Evolutionary conservation across 2,888 invertebrate genomes (phyloP).

Genomic region (Sesamia inferens): DNA sequence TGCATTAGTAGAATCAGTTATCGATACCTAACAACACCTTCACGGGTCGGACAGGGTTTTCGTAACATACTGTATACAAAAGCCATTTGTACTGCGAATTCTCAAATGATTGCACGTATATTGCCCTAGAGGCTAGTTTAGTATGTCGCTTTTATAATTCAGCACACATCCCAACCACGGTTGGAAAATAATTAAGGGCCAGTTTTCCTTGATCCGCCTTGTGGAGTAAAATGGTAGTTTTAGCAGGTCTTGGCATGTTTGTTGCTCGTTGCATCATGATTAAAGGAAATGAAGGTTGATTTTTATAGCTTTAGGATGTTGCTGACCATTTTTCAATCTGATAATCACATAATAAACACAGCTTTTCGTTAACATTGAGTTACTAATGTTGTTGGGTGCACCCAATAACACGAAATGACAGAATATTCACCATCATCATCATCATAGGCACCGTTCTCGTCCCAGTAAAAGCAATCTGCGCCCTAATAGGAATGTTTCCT

Average conservation of each 20-base stretch:
- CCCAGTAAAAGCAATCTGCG: no score
- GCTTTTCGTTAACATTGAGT: neutral
- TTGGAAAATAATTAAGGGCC: constrained; percentile 70
- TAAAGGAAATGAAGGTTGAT: constrained; percentile 75
- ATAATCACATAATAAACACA: neutral
- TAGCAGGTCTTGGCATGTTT: constrained; percentile 59
- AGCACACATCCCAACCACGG: constrained; percentile 72
- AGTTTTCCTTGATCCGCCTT: constrained; percentile 51
- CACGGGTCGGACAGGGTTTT: no score
- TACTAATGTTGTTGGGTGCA: no score
- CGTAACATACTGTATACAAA: no score
- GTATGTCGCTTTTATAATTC: constrained; percentile 80
- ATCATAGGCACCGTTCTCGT: no score
- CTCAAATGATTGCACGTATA: constrained; percentile 67
- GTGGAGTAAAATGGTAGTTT: neutral
- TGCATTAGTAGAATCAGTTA: no score
- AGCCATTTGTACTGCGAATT: constrained; percentile 47
- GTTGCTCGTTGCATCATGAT: constrained; percentile 72
- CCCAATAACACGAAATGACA: no score
- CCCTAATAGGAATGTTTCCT: no score
- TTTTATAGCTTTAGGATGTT: constrained; percentile 70
- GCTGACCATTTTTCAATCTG: constrained; percentile 47
- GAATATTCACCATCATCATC: no score
- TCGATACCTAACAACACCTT: no score
- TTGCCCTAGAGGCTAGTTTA: constrained; percentile 72